Evolutionary conservation across 2,888 invertebrate genomes (phyloP), one percentile per base, ranked within the genome.

Genomic region (Seladonia tumulorum): DNA sequence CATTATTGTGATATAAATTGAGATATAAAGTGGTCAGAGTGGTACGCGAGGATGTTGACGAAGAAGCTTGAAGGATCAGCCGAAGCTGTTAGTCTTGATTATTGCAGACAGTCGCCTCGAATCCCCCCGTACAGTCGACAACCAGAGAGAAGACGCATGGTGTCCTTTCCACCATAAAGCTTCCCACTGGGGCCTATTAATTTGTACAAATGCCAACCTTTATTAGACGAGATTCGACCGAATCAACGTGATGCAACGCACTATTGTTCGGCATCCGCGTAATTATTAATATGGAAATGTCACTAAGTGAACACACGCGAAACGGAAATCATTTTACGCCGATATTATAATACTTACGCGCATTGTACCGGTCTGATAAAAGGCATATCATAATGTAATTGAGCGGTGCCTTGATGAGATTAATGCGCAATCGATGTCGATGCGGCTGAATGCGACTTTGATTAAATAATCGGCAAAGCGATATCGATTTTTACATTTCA

Each of bases 41-140:
- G 77, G 83, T 42, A 63, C 77, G 81, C 79, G 87, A 84, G 87
- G 89, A 80, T 85, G 81, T 87, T 91, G 93, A 92, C 92, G 93
- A 93, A 93, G 93, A 93, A 94, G 93, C 92, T 90, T 93, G 93
- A 93, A 93, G 93, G 94, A 94, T 94, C 94, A 94, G 92, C 93
- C 91, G 88, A 89, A 91, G 93, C 94, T 94, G 94, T 94, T 94
- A 94, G 93, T 94, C 94, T 94, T 95, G 94, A 94, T 95, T 95
- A 95, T 93, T 91, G 92, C 82, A 91, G 94, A 93, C 94, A 94
- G 94, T 94, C 92, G 92, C 93, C 90, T 81, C 81, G 89, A 87
- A 90, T 91, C 91, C 90, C 25, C 90, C 88, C 82, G 84, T 81
- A 88, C 45, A 82, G 89, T 80, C 88, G 87, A 86, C 85, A 83